These are phyloP conservation scores for Himalopsyche phryganea DNA, from an alignment of 1,140 invertebrate genomes.

Conservation along the genomic window DNA sequence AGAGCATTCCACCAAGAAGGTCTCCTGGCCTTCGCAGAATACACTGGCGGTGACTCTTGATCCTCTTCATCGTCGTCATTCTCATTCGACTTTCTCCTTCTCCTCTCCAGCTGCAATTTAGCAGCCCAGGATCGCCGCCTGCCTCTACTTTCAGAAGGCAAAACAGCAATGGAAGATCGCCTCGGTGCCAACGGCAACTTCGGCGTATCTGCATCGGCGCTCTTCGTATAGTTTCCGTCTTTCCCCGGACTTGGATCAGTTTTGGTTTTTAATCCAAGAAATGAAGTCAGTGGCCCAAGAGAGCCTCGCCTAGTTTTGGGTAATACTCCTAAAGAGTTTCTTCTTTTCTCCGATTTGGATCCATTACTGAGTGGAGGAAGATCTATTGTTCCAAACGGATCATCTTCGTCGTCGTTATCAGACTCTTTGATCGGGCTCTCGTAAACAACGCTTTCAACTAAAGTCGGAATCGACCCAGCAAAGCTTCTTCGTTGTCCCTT, in stretches of 20 bases:
- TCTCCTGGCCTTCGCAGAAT: conserved; percentile 61
- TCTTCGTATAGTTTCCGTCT: conserved; percentile 40
- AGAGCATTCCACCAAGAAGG: conserved; percentile 85
- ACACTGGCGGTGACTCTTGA: conserved; percentile 50
- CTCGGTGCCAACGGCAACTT: conserved; percentile 34
- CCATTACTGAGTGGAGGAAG: background rate
- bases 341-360: conserved; percentile 12
- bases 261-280: conserved; percentile 20
- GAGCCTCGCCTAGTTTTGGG: conserved; percentile 25
- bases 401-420: conserved; percentile 19
- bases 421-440: conserved; percentile 40
- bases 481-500: conserved; percentile 22
- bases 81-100: conserved; percentile 46
- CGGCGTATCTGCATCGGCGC: conserved; percentile 53
- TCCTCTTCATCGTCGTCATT: conserved; percentile 38
- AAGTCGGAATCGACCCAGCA: conserved; percentile 43
- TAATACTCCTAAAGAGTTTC: conserved; percentile 21
- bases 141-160: conserved; percentile 49
- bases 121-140: conserved; percentile 59
- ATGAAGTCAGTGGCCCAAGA: conserved; percentile 9
- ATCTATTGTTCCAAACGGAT: conserved; percentile 21
- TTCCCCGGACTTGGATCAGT: conserved; percentile 6
- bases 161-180: conserved; percentile 67
- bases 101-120: conserved; percentile 47
- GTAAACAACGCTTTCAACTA: conserved; percentile 40